phyloP scores from a whole-genome alignment of 2,797 vertebrate genomes.

The Alauda arvensis region DNA sequence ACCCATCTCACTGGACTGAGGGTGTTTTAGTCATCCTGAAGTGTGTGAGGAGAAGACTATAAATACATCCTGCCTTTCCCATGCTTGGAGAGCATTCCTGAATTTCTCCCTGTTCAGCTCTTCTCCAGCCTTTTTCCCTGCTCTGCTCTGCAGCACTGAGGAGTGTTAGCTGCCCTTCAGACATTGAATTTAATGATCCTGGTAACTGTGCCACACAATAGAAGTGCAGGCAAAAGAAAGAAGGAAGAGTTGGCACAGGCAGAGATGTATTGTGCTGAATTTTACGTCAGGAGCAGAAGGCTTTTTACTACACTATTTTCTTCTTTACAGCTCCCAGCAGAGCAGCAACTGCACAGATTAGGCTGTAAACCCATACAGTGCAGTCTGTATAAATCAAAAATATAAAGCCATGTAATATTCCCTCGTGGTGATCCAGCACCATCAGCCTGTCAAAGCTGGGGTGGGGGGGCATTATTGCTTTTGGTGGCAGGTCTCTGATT shows the following conservation, averaged over 20 bases:
- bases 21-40: neutral
- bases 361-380: neutral
- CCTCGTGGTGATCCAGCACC: neutral
- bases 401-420: neutral
- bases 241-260: neutral
- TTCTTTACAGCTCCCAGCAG: slow-evolving; percentile 24
- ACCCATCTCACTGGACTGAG: neutral
- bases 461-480: too few relatives aligned
- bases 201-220: neutral
- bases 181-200: neutral
- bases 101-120: neutral
- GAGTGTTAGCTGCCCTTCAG: neutral
- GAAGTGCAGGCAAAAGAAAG: neutral
- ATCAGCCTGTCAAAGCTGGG: neutral
- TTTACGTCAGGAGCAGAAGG: slow-evolving; percentile 14
- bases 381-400: slow-evolving; percentile 20
- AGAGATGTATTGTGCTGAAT: neutral
- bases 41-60: neutral
- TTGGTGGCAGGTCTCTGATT: too few relatives aligned
- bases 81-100: neutral
- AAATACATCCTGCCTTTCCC: neutral
- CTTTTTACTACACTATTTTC: slow-evolving; percentile 10
- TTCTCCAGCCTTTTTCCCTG: neutral
- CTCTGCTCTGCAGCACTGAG: neutral
- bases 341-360: neutral